Evolutionary conservation across 2,888 invertebrate genomes (phyloP).

Genomic region (Acronicta leporina): DNA sequence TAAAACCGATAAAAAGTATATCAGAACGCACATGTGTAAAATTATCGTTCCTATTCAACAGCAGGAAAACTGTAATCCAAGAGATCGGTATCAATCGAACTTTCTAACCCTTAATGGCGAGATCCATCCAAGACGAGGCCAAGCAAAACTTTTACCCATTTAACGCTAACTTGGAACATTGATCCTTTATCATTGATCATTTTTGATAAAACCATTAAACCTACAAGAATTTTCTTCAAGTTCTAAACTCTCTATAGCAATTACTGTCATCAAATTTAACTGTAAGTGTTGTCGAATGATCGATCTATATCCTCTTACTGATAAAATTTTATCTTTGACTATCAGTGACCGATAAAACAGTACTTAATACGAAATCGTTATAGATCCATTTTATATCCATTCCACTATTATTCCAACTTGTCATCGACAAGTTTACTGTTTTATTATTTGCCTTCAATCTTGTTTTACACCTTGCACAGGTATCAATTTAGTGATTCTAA

Average conservation of each 20-base stretch:
- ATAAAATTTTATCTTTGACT: conserved; percentile 32
- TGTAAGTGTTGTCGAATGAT: conserved; percentile 37
- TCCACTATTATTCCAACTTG: conserved; percentile 15
- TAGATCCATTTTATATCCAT: conserved; percentile 31
- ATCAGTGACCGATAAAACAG: conserved; percentile 46
- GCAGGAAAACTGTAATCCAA: conserved; percentile 47
- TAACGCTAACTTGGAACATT: conserved; percentile 53
- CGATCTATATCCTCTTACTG: conserved; percentile 37
- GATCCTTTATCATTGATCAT: conserved; percentile 50
- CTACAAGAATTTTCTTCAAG: conserved; percentile 34
- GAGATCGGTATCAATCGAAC: conserved; percentile 61
- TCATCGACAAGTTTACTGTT: conserved; percentile 17
- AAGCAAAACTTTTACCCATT: conserved; percentile 56
- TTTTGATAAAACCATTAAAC: conserved; percentile 58
- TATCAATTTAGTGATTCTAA: conserved; percentile 33
- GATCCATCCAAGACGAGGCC: conserved; percentile 56
- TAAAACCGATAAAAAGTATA: neutral
- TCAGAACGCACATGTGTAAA: conserved; percentile 14
- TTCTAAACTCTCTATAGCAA: conserved; percentile 31
- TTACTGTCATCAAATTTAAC: conserved; percentile 25
- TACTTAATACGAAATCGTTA: conserved; percentile 37
- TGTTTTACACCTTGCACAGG: conserved; percentile 36
- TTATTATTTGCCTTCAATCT: conserved; percentile 34
- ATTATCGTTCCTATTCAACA: conserved; percentile 28
- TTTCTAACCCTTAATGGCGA: conserved; percentile 57